Evolutionary conservation across 1,140 invertebrate species (phyloP).

Genomic region (Zaprionus kolodkinae): DNA sequence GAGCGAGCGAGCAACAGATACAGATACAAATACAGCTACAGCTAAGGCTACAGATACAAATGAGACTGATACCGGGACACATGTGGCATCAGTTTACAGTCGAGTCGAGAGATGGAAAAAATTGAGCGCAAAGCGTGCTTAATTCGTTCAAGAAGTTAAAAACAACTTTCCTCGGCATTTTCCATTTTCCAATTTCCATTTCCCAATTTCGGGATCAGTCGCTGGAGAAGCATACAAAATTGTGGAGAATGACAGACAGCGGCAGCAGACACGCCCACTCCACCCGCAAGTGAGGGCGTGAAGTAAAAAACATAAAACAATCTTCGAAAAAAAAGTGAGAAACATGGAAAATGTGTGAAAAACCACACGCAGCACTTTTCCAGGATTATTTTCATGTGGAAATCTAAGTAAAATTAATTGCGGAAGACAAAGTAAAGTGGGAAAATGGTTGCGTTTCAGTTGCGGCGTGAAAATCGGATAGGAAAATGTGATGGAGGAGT

Average conservation of each 20-base stretch:
- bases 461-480: slow-evolving; percentile 10
- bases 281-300: slow-evolving; percentile 68
- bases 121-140: slow-evolving; percentile 81
- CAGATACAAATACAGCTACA: slow-evolving; percentile 9
- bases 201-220: slow-evolving; percentile 39
- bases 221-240: slow-evolving; percentile 74
- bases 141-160: slow-evolving; percentile 62
- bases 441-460: slow-evolving; percentile 1
- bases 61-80: slow-evolving; percentile 46
- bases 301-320: slow-evolving; percentile 42
- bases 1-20: slow-evolving; percentile 4
- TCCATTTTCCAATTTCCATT: slow-evolving; percentile 18
- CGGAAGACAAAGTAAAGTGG: slow-evolving; percentile 39
- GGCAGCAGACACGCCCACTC: slow-evolving; percentile 50
- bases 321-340: neutral
- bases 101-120: slow-evolving; percentile 49
- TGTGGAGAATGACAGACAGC: slow-evolving; percentile 65
- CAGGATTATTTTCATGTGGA: slow-evolving; percentile 41
- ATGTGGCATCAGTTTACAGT: slow-evolving; percentile 79
- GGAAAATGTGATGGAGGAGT: neutral
- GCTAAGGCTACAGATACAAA: slow-evolving; percentile 2
- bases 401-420: slow-evolving; percentile 83
- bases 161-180: slow-evolving; percentile 47
- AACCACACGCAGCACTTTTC: slow-evolving; percentile 65
- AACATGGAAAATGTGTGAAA: slow-evolving; percentile 67